Evolutionary conservation across 2,888 invertebrate genomes (phyloP).

Genomic region (Rhamnusium bicolor): DNA sequence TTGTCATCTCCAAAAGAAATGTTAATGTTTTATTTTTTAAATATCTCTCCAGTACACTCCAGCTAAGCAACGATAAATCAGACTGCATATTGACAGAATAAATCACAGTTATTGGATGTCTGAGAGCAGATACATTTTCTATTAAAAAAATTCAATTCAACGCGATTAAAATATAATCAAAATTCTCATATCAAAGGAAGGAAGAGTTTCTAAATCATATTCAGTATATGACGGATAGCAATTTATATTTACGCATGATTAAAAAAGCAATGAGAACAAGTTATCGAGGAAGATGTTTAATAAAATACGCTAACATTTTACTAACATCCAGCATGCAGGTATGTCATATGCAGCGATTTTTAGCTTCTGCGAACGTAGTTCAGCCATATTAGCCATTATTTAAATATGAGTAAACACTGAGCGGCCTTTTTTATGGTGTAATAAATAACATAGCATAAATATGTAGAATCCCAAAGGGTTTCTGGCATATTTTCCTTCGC

Average conservation of each 20-base stretch:
- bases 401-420: neutral
- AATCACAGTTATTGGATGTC: too few species aligned
- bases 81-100: too few species aligned
- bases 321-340: conserved; percentile 49
- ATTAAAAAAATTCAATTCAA: too few species aligned
- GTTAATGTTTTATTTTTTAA: too few species aligned
- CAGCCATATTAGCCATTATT: neutral
- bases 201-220: too few species aligned
- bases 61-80: too few species aligned
- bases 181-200: too few species aligned
- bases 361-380: conserved; percentile 23
- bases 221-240: conserved; percentile 12
- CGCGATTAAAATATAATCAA: too few species aligned
- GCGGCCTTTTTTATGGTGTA: neutral
- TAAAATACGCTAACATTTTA: conserved; percentile 36
- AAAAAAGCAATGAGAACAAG: conserved; percentile 35
- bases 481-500: neutral
- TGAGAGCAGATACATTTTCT: too few species aligned
- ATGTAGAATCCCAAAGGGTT: neutral
- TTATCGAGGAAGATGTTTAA: conserved; percentile 29
- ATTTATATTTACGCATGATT: conserved; percentile 33
- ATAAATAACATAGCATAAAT: neutral
- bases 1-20: too few species aligned
- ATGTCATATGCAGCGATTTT: conserved; percentile 40
- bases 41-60: too few species aligned